Evolutionary conservation across 2,888 invertebrate genomes (phyloP).

Genomic region (Marasmarcha lunaedactyla): DNA sequence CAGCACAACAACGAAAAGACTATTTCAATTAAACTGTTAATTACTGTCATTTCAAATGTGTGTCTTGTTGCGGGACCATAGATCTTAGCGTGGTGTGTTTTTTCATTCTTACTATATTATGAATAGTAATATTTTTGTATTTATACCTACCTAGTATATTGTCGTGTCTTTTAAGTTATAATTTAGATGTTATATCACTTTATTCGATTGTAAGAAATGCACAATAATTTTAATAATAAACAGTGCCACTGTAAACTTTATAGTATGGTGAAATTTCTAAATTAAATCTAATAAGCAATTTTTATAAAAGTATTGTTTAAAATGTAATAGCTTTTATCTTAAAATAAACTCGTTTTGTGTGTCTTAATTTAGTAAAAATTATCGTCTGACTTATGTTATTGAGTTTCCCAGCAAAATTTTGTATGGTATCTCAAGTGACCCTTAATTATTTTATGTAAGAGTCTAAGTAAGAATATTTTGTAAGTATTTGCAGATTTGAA

Average conservation of each 20-base stretch:
- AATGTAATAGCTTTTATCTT: constrained; percentile 9
- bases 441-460: too few species aligned
- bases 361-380: too few species aligned
- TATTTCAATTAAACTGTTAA: constrained; percentile 28
- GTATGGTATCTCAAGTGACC: too few species aligned
- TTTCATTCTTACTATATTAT: constrained; percentile 26
- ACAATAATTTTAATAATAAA: constrained; percentile 43
- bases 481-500: constrained; percentile 32
- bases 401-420: too few species aligned
- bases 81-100: constrained; percentile 40
- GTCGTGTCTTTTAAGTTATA: constrained; percentile 29
- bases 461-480: neutral
- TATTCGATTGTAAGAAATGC: constrained; percentile 42
- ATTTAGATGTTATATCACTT: constrained; percentile 30
- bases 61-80: constrained; percentile 60
- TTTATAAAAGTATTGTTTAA: constrained; percentile 22
- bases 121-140: constrained; percentile 33
- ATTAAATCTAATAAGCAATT: constrained; percentile 33
- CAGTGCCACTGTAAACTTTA: constrained; percentile 56
- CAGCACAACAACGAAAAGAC: constrained; percentile 32
- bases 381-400: too few species aligned
- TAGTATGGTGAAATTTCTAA: constrained; percentile 30
- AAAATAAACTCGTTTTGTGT: neutral
- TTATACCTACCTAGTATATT: constrained; percentile 30
- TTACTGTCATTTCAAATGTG: constrained; percentile 27